Percentiles rank a stretch among this genome's conserved stretches.
phyloP scores from a whole-genome alignment of 2,888 invertebrate species.

The Baccha elongata region DNA sequence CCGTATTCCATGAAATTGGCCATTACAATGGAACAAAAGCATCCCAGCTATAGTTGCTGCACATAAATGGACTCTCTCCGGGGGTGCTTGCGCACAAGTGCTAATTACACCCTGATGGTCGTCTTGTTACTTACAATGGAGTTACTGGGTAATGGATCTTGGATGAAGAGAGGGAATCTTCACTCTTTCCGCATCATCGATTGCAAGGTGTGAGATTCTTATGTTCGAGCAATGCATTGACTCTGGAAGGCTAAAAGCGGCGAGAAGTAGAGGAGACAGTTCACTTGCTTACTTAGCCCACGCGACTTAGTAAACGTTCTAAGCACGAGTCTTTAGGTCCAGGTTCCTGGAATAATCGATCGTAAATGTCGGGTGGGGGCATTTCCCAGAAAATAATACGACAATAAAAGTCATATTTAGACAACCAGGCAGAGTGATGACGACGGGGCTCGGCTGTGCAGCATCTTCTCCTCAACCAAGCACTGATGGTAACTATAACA shows the following conservation, averaged over 20 bases:
- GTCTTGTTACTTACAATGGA: constrained; percentile 5
- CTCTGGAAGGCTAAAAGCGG: background rate
- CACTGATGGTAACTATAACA: constrained; percentile 1
- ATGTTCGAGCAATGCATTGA: constrained; percentile 34
- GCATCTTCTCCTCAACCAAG: constrained; percentile 18
- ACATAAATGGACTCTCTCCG: constrained; percentile 31
- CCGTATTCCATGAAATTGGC: constrained; percentile 76
- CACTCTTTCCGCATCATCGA: constrained; percentile 21
- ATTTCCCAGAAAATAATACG: constrained; percentile 71
- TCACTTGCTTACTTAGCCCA: constrained; percentile 64
- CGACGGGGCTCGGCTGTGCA: constrained; percentile 16
- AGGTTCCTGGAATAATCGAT: constrained; percentile 70
- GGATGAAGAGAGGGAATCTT: background rate
- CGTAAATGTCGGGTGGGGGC: constrained; percentile 72
- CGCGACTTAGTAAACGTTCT: constrained; percentile 69
- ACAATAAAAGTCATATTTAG: constrained; percentile 74
- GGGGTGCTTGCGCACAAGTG: constrained; percentile 68
- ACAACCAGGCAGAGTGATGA: constrained; percentile 67
- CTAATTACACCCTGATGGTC: constrained; percentile 74
- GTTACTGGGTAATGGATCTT: constrained; percentile 20
- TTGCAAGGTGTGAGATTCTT: constrained; percentile 69
- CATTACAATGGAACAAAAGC: constrained; percentile 75
- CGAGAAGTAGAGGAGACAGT: background rate
- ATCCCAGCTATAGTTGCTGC: constrained; percentile 26
- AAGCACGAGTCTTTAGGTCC: constrained; percentile 64